Evolutionary conservation across 2,797 vertebrate species (phyloP).

Genomic region (Chelonia mydas): DNA sequence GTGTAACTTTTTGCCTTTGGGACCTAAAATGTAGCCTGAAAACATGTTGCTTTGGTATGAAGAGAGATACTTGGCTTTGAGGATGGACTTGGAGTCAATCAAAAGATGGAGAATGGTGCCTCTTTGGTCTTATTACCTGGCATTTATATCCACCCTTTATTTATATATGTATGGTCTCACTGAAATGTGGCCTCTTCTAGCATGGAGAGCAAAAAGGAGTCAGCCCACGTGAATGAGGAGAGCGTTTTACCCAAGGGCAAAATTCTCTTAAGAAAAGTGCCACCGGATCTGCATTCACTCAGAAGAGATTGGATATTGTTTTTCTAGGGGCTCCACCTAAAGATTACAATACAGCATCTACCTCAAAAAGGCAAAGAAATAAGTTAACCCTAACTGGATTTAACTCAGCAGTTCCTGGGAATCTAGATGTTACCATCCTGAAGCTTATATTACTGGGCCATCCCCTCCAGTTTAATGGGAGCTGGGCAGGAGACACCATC

Average conservation of each 20-base stretch:
- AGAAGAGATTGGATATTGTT: not conserved
- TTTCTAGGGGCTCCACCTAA: not conserved
- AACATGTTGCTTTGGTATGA: not conserved
- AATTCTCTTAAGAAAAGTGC: not conserved
- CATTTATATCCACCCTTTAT: not conserved
- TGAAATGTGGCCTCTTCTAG: not conserved
- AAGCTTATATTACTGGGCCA: not conserved
- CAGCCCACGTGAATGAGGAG: not conserved
- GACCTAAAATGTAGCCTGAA: not conserved
- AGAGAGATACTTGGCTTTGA: not conserved
- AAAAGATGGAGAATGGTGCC: not conserved
- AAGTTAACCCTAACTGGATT: not conserved
- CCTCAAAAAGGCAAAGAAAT: not conserved
- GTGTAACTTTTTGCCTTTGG: not conserved
- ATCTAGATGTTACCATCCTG: not conserved
- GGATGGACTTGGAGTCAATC: not conserved
- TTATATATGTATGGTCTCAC: not conserved
- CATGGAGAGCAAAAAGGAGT: not conserved
- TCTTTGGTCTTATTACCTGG: not conserved
- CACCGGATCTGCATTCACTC: not conserved
- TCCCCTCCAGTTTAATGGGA: not conserved
- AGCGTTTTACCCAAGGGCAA: not conserved
- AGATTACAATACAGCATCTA: not conserved
- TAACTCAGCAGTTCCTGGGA: not conserved
- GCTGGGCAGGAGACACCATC: not conserved